Evolutionary conservation across 1,140 invertebrate genomes (phyloP), one percentile per base, ranked within the genome.

Genomic region (Mercenaria mercenaria): DNA sequence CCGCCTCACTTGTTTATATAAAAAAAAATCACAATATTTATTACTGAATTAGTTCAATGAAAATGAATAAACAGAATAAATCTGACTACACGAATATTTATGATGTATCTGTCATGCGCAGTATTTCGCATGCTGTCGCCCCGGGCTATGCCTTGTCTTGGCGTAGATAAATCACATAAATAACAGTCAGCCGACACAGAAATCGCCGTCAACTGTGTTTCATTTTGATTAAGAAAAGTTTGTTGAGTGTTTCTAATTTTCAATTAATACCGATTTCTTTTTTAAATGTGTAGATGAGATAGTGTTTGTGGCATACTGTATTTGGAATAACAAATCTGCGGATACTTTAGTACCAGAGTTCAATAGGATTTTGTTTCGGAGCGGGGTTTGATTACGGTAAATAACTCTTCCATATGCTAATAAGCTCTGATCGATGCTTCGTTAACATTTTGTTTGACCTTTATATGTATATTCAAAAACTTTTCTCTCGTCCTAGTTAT

Each of bases 71-170:
- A 72, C 37, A 20, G 29, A 72, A 72, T 13, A 72, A 4, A 20
- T 72, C 67, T 4, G 11, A 29, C 34, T 72, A 72, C 67, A 72
- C 37, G 67, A 72, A 41, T 64, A 64, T 72, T 72, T 72, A 72
- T 72, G 34, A 23, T 34, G 67, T 72, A 72, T n/a, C 67, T 72
- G 67, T 72, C 67, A 72, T 72, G 67, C 67, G 67, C 67, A 39
- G 34, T 39, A 72, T 72, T 72, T 72, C 67, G 34, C 67, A 72
- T 72, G 34, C 67, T 72, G 67, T 72, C 67, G 67, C 67, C 67
- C 34, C 10, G 18, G 34, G 67, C 67, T 20, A 20, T 72, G 67
- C 32, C 61, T 39, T 72, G 67, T 72, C 67, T 8, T 72, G 1
- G 8, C 6, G 15, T 10, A 20, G 67, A 72, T 72, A 39, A 72